These are phyloP conservation scores for Napeogenes sylphis DNA, from an alignment of 2,888 invertebrate species.

Conservation along the genomic window DNA sequence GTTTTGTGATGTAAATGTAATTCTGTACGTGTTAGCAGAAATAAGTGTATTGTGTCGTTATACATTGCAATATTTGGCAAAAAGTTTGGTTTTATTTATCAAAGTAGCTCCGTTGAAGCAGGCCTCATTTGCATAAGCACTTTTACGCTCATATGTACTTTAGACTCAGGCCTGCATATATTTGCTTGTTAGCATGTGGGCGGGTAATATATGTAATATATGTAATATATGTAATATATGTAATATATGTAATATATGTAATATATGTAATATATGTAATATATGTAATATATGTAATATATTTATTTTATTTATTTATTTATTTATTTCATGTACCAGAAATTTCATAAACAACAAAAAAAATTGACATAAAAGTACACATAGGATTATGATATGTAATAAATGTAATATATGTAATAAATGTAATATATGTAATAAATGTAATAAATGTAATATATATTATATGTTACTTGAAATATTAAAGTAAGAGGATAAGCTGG, in stretches of 20 bases:
- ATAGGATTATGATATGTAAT: too few species aligned
- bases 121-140: conserved; percentile 29
- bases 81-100: conserved; percentile 20
- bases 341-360: too few species aligned
- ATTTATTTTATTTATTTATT: too few species aligned
- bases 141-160: conserved; percentile 28
- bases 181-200: conserved; percentile 23
- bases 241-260: too few species aligned
- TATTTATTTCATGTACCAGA: too few species aligned
- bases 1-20: conserved; percentile 29
- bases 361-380: too few species aligned
- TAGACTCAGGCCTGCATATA: conserved; percentile 25
- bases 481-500: conserved; percentile 8
- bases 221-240: too few species aligned
- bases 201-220: conserved; percentile 15
- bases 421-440: too few species aligned
- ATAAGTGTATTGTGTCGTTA: conserved; percentile 17
- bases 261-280: too few species aligned
- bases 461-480: conserved; percentile 7
- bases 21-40: conserved; percentile 18
- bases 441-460: too few species aligned
- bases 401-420: too few species aligned
- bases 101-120: conserved; percentile 21
- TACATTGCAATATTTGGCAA: conserved; percentile 23
- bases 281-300: too few species aligned